Percentiles rank a stretch among this genome's conserved stretches.
Evolutionary conservation across 1,140 invertebrate species (phyloP).

Genomic region (Leptinotarsa lineolata): DNA sequence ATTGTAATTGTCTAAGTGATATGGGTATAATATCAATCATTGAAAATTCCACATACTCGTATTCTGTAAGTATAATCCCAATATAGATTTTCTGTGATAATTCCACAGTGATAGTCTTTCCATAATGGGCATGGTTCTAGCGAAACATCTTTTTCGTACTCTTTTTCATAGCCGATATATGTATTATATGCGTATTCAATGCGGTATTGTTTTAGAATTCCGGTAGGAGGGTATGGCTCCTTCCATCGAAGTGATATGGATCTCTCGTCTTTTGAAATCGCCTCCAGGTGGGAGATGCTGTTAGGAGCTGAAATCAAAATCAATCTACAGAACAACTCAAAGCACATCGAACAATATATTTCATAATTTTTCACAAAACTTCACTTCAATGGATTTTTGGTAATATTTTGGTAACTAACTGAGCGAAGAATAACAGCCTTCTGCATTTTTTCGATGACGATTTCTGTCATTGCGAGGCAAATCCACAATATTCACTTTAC

Average conservation of each 20-base stretch:
- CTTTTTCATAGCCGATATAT: no score
- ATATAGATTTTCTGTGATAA: not conserved
- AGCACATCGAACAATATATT: no score
- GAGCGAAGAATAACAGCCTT: no score
- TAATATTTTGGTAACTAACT: no score
- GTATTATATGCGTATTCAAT: slow-evolving; percentile 10
- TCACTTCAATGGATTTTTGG: no score
- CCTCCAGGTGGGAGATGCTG: slow-evolving; percentile 7
- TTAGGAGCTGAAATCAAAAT: slow-evolving; percentile 6
- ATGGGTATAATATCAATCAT: not conserved
- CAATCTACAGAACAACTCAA: no score
- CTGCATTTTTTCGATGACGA: no score
- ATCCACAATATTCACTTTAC: no score
- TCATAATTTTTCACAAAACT: no score
- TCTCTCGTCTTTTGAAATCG: slow-evolving; percentile 30
- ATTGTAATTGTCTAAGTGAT: not conserved
- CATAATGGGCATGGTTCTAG: slow-evolving; percentile 28
- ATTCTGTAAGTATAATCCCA: not conserved
- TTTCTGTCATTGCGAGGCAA: no score
- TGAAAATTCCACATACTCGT: not conserved
- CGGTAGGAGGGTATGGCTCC: slow-evolving; percentile 34
- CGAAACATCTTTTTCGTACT: not conserved
- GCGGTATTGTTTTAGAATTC: slow-evolving; percentile 19
- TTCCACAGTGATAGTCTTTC: slow-evolving; percentile 23
- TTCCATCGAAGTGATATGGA: slow-evolving; percentile 32